Evolutionary conservation across 2,113 vertebrate species (phyloP).

Genomic region (Poeciliopsis turrubarensis): DNA sequence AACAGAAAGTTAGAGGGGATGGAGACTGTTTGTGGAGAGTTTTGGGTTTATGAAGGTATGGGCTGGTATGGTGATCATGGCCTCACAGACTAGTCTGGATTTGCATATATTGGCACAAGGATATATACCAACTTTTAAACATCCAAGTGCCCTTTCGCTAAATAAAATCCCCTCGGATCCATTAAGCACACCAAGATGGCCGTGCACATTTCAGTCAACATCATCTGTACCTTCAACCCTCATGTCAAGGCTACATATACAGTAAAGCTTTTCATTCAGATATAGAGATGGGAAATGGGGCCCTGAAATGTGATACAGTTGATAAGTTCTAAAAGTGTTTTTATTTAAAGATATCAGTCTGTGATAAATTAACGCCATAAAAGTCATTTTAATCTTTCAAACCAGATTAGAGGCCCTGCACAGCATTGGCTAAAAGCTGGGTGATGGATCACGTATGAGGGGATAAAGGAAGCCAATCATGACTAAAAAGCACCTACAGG

Average conservation of each 20-base stretch:
- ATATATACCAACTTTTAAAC: slow-evolving; percentile 15
- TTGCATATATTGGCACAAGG: slow-evolving; percentile 11
- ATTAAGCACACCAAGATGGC: slow-evolving; percentile 29
- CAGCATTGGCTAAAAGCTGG: slow-evolving; percentile 31
- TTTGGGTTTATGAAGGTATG: neutral
- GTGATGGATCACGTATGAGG: slow-evolving; percentile 45
- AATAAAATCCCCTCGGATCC: slow-evolving; percentile 42
- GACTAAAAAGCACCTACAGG: slow-evolving; percentile 53
- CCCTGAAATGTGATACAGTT: slow-evolving; percentile 46
- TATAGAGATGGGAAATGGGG: slow-evolving; percentile 39
- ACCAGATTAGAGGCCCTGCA: slow-evolving; percentile 57
- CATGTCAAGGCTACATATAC: slow-evolving; percentile 55
- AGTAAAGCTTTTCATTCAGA: slow-evolving; percentile 16
- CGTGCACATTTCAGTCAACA: slow-evolving; percentile 55
- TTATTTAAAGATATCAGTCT: slow-evolving; percentile 55
- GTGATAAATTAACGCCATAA: slow-evolving; percentile 61
- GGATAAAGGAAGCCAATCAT: slow-evolving; percentile 50
- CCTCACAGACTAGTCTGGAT: slow-evolving; percentile 3
- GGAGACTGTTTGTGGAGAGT: neutral
- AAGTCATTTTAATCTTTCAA: slow-evolving; percentile 67
- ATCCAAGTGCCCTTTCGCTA: slow-evolving; percentile 29
- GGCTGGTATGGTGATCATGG: slow-evolving; percentile 6
- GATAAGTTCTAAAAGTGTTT: slow-evolving; percentile 50
- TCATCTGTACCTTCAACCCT: slow-evolving; percentile 35
- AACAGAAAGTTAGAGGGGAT: slow-evolving; percentile 10